These are phyloP conservation scores for Chionoecetes opilio DNA, from an alignment of 1,140 invertebrate species.

Conservation along the genomic window DNA sequence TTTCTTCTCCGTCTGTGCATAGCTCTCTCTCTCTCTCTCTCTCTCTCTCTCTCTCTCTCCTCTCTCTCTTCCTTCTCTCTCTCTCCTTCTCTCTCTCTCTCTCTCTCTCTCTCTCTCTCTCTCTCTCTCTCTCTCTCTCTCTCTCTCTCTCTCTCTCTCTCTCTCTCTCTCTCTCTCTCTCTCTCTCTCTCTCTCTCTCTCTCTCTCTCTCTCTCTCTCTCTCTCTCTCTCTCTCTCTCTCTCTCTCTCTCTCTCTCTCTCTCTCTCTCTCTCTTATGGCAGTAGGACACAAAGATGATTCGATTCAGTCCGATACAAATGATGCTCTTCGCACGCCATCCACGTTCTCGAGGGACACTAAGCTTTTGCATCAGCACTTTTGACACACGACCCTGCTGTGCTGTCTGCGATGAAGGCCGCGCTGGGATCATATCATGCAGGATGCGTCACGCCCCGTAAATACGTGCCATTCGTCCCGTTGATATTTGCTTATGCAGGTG, in stretches of 20 bases:
- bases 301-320: background rate
- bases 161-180: too few species aligned
- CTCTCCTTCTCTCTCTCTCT: background rate
- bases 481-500: background rate
- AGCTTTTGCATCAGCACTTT: background rate
- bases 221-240: background rate
- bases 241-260: conserved; percentile 32
- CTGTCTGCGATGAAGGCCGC: background rate
- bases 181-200: background rate
- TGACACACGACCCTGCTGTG: background rate
- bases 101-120: too few species aligned
- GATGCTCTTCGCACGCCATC: background rate
- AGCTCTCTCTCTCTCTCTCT: background rate
- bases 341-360: conserved; percentile 12
- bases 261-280: background rate
- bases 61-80: background rate
- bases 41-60: background rate
- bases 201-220: background rate
- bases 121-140: background rate
- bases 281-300: background rate
- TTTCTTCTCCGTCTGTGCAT: background rate
- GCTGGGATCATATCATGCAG: background rate
- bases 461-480: background rate
- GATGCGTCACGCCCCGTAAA: background rate
- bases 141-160: background rate